Conservation (phyloP, 2,113 vertebrate genomes). For the Hippotragus niger region DNA sequence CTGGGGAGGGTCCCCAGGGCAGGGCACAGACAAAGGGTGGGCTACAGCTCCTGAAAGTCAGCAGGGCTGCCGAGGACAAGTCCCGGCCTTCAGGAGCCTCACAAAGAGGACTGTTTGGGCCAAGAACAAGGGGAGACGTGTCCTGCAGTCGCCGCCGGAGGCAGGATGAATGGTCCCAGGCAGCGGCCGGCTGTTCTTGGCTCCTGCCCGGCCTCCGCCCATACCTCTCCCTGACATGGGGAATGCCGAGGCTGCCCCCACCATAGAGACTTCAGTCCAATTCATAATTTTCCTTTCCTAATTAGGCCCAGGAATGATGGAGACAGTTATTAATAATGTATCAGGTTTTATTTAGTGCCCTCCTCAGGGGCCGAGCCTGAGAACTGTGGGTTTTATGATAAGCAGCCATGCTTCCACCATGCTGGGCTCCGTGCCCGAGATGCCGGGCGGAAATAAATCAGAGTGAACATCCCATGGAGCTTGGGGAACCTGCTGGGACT, state of each 20-base stretch:
- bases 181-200: neutral
- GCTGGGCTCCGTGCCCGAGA: slow-evolving; percentile 24
- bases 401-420: neutral
- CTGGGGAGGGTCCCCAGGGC: neutral
- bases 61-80: neutral
- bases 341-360: neutral
- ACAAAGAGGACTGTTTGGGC: neutral
- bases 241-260: neutral
- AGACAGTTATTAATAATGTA: slow-evolving; percentile 52
- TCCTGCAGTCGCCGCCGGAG: neutral
- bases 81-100: neutral
- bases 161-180: neutral
- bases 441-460: neutral
- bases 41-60: neutral
- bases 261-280: neutral
- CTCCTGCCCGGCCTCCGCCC: neutral
- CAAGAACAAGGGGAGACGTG: neutral
- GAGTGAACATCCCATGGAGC: neutral
- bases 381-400: slow-evolving; percentile 10
- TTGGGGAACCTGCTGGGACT: neutral
- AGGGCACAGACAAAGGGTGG: neutral
- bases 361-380: neutral
- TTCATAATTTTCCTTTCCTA: slow-evolving; percentile 47
- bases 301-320: slow-evolving; percentile 29
- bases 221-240: neutral